These are phyloP conservation scores for Hippopotamyrus pictus DNA, from an alignment of 2,797 vertebrate genomes.

Conservation along the genomic window DNA sequence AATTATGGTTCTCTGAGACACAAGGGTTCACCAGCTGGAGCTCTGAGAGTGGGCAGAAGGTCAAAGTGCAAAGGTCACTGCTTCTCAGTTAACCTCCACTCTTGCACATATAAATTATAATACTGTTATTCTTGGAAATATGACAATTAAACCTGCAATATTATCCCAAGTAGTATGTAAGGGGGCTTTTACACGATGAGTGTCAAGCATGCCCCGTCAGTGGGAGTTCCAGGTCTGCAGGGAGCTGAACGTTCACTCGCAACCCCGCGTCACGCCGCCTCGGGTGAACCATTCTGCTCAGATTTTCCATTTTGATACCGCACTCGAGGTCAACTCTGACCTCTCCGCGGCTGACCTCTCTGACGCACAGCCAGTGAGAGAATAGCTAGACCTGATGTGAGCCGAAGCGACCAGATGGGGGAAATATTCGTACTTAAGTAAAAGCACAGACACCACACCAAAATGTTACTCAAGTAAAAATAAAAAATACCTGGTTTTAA, in stretches of 20 bases:
- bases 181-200: neutral
- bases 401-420: neutral
- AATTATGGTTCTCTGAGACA: constrained; percentile 71
- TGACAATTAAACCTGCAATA: neutral
- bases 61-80: constrained; percentile 7
- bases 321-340: neutral
- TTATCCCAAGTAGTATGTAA: neutral
- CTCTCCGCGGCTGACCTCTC: neutral
- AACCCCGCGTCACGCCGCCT: neutral
- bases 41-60: constrained; percentile 20
- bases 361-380: neutral
- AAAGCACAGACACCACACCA: neutral
- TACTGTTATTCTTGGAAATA: neutral
- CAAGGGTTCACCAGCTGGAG: constrained; percentile 69
- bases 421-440: neutral
- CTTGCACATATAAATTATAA: neutral
- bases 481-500: neutral
- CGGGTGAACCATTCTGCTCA: neutral
- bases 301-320: neutral
- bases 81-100: neutral
- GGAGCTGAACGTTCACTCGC: neutral
- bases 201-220: neutral
- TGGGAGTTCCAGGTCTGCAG: neutral
- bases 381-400: neutral
- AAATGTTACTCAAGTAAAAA: no score